Evolutionary conservation across 1,140 invertebrate genomes (phyloP), one percentile per base, ranked within the genome.

Genomic region (Scaptomyza hsui): DNA sequence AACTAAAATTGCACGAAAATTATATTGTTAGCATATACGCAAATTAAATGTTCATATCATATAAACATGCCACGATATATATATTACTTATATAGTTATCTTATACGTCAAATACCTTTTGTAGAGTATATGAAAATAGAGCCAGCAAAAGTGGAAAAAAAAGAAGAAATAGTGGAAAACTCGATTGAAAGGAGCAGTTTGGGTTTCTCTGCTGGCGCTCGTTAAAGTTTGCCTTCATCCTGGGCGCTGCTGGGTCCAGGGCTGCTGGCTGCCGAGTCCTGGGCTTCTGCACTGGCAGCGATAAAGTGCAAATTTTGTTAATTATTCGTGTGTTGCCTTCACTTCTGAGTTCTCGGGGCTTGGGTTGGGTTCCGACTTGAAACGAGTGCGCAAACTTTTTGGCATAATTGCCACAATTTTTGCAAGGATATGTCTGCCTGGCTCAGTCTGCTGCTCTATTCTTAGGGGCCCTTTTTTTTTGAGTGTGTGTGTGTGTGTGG

Each of bases 251-350:
- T 29, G 26, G 26, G 0, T 29, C 2, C 26, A 9, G 26, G 7
- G 26, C 1, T 29, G 5, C 26, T 29, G 26, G 7, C 5, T 29
- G 5, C 26, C 6, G 26, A 7, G 6, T 29, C 26, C 6, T 4
- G 19, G 9, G 39, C 13, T 72, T 56, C 78, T 78, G 83, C 80
- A 86, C 75, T 67, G 75, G 56, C 57, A 64, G 86, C 85, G 85
- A 89, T 89, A 89, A 89, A 89, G 86, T 89, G 86, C 86, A 89
- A 89, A 89, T 89, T 89, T 89, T 89, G 86, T 89, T 89, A 89
- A 89, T 89, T 89, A 89, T 88, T 88, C 82, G 74, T 85, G 77
- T 78, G 78, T 89, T 88, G 67, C 52, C 57, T 68, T 53, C 53
- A 59, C 52, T 57, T 67, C 68, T 35, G n/a, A 16, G 35, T 7